phyloP scores from a whole-genome alignment of 2,888 invertebrate species.

The Cynaeus angustus region DNA sequence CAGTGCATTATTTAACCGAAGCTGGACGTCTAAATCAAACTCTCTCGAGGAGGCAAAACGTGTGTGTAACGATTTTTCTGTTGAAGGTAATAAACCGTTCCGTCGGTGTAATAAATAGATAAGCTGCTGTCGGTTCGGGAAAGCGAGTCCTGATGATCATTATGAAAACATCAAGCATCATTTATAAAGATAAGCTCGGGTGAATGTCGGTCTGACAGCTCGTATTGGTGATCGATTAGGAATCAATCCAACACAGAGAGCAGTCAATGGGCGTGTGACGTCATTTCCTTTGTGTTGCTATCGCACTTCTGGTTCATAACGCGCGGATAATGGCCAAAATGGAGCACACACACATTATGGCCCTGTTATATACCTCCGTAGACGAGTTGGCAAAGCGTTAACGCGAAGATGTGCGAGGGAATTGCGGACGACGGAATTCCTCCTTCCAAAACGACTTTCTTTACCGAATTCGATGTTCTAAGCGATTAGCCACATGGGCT shows the following conservation, averaged over 20 bases:
- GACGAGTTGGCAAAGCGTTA: conserved; percentile 38
- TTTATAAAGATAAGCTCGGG: conserved; percentile 71
- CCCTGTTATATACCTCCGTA: conserved; percentile 37
- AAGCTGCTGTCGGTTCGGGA: conserved; percentile 44
- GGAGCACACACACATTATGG: conserved; percentile 60
- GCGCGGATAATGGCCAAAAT: conserved; percentile 70
- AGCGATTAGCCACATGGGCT: neutral
- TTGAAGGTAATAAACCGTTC: conserved; percentile 49
- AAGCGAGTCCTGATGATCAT: conserved; percentile 60
- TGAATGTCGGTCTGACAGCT: conserved; percentile 68
- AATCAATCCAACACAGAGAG: conserved; percentile 70
- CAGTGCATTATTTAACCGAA: conserved; percentile 71
- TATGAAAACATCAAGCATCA: conserved; percentile 70
- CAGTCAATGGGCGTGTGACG: conserved; percentile 72
- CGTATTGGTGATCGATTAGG: conserved; percentile 70
- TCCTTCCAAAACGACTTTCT: conserved; percentile 29
- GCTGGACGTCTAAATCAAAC: conserved; percentile 70
- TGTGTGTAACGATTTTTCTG: conserved; percentile 40
- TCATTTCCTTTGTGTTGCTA: conserved; percentile 72
- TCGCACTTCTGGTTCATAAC: conserved; percentile 73
- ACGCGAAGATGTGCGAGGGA: conserved; percentile 17
- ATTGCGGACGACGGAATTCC: conserved; percentile 23
- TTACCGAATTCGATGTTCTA: neutral
- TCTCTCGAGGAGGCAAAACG: conserved; percentile 8
- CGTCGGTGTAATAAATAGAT: conserved; percentile 52